Conservation (phyloP, 2,888 invertebrate species). For the Lypha dubia region DNA sequence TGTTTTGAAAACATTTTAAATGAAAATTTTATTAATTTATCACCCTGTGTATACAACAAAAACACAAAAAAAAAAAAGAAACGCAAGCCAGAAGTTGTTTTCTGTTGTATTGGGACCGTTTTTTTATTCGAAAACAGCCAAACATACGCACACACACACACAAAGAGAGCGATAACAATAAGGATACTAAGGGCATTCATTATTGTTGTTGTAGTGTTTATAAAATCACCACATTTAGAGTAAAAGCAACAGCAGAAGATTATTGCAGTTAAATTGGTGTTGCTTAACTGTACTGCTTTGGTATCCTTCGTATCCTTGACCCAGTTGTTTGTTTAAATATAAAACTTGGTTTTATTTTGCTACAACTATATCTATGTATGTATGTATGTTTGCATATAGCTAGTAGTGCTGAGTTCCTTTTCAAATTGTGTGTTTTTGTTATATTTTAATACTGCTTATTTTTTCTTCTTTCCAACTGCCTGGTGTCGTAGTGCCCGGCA, state of each 20-base stretch:
- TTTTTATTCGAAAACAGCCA: background rate
- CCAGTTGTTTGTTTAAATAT: conserved; percentile 64
- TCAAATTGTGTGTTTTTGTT: conserved; percentile 34
- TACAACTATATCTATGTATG: conserved; percentile 8
- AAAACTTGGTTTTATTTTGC: conserved; percentile 63
- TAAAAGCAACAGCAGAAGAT: conserved; percentile 46
- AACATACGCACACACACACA: background rate
- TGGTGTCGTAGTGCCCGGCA: conserved; percentile 50
- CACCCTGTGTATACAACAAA: conserved; percentile 56
- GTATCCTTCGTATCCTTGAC: conserved; percentile 68
- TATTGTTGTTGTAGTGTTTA: conserved; percentile 20
- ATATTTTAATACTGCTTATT: conserved; percentile 23
- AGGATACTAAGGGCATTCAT: conserved; percentile 12
- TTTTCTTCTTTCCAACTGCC: conserved; percentile 40
- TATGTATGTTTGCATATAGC: conserved; percentile 3
- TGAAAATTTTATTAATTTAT: conserved; percentile 72
- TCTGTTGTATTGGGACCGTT: conserved; percentile 23
- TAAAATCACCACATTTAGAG: conserved; percentile 43
- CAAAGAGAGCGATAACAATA: conserved; percentile 19
- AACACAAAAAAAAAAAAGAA: conserved; percentile 17
- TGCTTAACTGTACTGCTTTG: conserved; percentile 48
- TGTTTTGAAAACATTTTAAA: conserved; percentile 68
- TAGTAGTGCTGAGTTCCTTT: too few relatives aligned
- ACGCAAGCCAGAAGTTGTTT: conserved; percentile 48
- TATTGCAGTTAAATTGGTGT: conserved; percentile 67